Conservation (phyloP, 2,888 invertebrate genomes). For the Eremobia ochroleuca region DNA sequence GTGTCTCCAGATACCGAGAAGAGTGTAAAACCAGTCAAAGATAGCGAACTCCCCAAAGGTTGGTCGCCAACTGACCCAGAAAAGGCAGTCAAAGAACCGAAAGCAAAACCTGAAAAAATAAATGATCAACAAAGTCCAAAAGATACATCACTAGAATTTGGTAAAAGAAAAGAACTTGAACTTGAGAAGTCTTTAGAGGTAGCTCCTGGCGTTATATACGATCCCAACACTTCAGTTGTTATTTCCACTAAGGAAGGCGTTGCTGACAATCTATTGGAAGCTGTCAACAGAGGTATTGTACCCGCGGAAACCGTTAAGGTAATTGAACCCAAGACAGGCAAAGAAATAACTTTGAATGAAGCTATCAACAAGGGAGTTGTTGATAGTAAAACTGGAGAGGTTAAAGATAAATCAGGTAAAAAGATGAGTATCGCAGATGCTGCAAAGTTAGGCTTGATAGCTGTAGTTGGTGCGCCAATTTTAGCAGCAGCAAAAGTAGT, state of each 20-base stretch:
- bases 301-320: conserved; percentile 93
- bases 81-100: conserved; percentile 4
- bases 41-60: conserved; percentile 22
- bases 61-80: conserved; percentile 12
- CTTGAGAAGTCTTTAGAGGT: conserved; percentile 89
- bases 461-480: conserved; percentile 94
- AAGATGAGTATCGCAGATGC: conserved; percentile 94
- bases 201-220: conserved; percentile 93
- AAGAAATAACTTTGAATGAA: conserved; percentile 93
- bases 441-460: conserved; percentile 94
- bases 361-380: conserved; percentile 95
- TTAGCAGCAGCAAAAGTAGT: conserved; percentile 93
- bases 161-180: conserved; percentile 21
- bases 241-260: conserved; percentile 92
- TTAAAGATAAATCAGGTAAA: conserved; percentile 92
- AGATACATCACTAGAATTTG: conserved; percentile 32
- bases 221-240: conserved; percentile 93
- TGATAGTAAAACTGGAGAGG: conserved; percentile 93
- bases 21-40: conserved; percentile 13
- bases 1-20: conserved; percentile 30
- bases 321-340: conserved; percentile 93
- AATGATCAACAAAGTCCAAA: conserved; percentile 24
- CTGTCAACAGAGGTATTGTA: conserved; percentile 94
- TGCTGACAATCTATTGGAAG: conserved; percentile 93
- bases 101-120: conserved; percentile 23